These are phyloP conservation scores for Petrosia ficiformis DNA, from an alignment of 37 sponge, comb jelly and placozoan genomes.

Conservation along the genomic window DNA sequence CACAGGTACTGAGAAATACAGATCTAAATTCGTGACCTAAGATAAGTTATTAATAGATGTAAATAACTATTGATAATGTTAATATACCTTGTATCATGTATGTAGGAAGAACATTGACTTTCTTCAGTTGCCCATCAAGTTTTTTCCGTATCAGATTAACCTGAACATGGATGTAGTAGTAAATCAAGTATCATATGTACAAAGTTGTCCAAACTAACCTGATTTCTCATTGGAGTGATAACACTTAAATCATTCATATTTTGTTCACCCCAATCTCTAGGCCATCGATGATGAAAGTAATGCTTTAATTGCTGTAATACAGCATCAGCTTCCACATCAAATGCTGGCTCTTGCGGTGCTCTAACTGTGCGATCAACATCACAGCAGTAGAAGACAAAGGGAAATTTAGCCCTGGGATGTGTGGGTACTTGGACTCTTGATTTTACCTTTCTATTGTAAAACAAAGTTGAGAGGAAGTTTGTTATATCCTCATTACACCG, in stretches of 20 bases:
- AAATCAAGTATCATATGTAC: no score
- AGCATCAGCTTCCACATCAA: background rate
- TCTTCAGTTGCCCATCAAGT: background rate
- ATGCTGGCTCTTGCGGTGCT: background rate
- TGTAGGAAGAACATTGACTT: conserved; percentile 1
- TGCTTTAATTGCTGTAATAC: background rate
- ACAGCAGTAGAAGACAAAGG: background rate
- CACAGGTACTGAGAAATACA: conserved; percentile 63
- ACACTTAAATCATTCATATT: background rate
- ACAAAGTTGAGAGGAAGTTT: background rate
- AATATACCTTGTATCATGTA: conserved; percentile 2
- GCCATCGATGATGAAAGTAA: background rate
- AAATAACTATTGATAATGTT: background rate
- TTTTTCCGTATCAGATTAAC: background rate
- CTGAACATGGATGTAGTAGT: background rate
- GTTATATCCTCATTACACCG: conserved; percentile 47
- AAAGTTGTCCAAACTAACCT: no score
- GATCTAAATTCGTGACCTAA: conserved; percentile 50
- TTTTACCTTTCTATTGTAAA: background rate
- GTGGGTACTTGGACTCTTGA: background rate
- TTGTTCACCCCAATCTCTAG: no score
- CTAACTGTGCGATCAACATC: background rate
- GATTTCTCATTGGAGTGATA: background rate
- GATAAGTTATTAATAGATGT: background rate
- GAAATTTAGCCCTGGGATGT: background rate